Base-by-base conservation (phyloP, 1,140 invertebrate genomes). In the Geopemphigus sp. region DNA sequence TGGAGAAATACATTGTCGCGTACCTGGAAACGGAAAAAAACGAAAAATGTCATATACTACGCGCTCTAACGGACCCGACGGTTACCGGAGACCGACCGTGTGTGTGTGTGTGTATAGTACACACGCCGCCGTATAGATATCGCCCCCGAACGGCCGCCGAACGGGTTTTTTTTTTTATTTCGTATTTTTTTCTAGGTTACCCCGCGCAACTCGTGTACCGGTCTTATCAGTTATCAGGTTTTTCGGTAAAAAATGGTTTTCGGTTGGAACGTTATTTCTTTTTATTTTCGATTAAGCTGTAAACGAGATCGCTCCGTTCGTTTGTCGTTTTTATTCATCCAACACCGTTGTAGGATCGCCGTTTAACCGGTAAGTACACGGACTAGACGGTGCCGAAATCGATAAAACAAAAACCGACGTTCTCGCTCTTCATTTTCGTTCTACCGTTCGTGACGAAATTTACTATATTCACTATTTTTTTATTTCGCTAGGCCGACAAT, bases 401-500 rank as follows among this genome's bases (percentile, higher is more conserved):
- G 32, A 39, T 39, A 4, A 8, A 39, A 39, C 3, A 39, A 39
- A 39, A 39, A 39, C 32, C 3, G 8, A 39, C 32, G n/a, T 39
- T 39, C 8, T 39, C 32, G 8, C 32, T 39, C 8, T 39, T 39
- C 8, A 39, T n/a, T n/a, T n/a, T n/a, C n/a, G n/a, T n/a, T n/a
- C n/a, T n/a, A n/a, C n/a, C n/a, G n/a, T n/a, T n/a, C n/a, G n/a
- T n/a, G 53, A 19, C 53, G 53, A 19, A 12, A 50, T 12, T 14
- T 50, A 50, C 47, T 50, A 50, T 12, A 12, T 14, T 50, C 12
- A 12, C 47, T 8, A 10, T 8, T 59, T 22, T 26, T 11, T 17
- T 0, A 14, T 4, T 19, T 68, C 14, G n/a, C 22, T 86, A 32
- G 85, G 84, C 17, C 81, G 81, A 6, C 82, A 83, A 17, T 78